A percentile compares a stretch with the other conserved stretches of the same genome.
These are phyloP conservation scores for Crax fasciolata DNA, from an alignment of 2,797 vertebrate genomes.

Conservation along the genomic window DNA sequence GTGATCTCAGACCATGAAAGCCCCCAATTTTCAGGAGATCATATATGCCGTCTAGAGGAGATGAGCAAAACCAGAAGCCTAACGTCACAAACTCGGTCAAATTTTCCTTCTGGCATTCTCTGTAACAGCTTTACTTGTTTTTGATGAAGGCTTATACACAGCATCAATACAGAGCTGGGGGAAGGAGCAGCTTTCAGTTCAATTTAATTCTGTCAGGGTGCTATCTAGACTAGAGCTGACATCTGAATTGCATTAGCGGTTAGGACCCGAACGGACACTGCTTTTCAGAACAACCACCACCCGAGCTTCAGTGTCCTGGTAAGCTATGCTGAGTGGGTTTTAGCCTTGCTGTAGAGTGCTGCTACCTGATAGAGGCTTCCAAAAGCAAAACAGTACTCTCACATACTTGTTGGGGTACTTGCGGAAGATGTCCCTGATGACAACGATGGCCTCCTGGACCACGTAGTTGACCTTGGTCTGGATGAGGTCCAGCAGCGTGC, in stretches of 20 bases:
- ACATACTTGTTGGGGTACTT: conserved; percentile 88
- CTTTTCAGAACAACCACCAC: neutral
- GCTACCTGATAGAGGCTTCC: neutral
- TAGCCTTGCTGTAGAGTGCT: neutral
- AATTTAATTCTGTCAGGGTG: neutral
- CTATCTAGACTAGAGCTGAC: neutral
- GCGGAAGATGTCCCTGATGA: conserved; percentile 88
- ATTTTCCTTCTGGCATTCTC: neutral
- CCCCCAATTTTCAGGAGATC: neutral
- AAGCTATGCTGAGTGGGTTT: neutral
- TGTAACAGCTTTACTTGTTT: neutral
- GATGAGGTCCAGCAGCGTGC: conserved; percentile 87
- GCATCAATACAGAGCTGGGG: neutral
- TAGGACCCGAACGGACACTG: neutral
- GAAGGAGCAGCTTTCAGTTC: neutral
- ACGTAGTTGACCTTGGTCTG: conserved; percentile 90
- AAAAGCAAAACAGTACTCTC: accelerated
- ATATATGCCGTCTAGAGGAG: neutral
- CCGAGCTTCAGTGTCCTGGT: neutral
- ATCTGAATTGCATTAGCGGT: neutral
- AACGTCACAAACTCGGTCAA: neutral
- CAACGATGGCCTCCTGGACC: conserved; percentile 87
- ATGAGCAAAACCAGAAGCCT: neutral
- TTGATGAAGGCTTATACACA: neutral
- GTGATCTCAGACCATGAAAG: accelerated